Base-by-base conservation (phyloP, 2,113 vertebrate genomes). In the Spizaetus ornatus region DNA sequence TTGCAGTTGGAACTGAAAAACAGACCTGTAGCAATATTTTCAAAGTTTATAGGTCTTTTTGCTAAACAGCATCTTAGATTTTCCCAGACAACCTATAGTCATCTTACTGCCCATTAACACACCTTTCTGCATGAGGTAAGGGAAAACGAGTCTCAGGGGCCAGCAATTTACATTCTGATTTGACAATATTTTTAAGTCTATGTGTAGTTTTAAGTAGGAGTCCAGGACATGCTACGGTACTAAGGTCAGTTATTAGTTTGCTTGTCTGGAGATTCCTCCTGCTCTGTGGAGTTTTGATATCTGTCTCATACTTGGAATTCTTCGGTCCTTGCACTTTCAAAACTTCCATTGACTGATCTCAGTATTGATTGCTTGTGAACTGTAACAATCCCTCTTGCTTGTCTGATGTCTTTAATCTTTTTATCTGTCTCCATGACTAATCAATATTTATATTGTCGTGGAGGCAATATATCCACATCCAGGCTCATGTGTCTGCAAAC, bases 351-450 rank as follows among this genome's bases (percentile, higher is more conserved):
- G 89, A 85, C 50, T 0, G 0, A 58, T 79, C 45, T 80, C 40
- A 13, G 38, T 73, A 85, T 88, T 87, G 89, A 82, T 88, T 95
- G 23, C 32, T 58, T 3, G 3, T 86, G 83, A 82, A 62, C 53
- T 80, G 73, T 82, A 86, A 70, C 71, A 66, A 77, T 84, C 32
- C 26, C 19, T 91, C 86, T 95, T 94, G 14, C 42, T 91, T 72
- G 53, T 89, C 91, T 91, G 40, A 63, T 90, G 50, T 82, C 70
- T 93, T 96, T 91, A 85, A 86, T 96, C 38, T 91, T 82, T 85
- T 79, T 76, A 73, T 93, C 58, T 29, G 25, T 84, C 78, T 91
- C 61, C 40, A 82, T 77, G 70, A 58, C 40, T 31, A 67, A 86
- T 93, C 90, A 43, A 71, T 95, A 66, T 61, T 95, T 93, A 53